Evolutionary conservation across 2,888 invertebrate species (phyloP).

Genomic region (Drosophila yooni): DNA sequence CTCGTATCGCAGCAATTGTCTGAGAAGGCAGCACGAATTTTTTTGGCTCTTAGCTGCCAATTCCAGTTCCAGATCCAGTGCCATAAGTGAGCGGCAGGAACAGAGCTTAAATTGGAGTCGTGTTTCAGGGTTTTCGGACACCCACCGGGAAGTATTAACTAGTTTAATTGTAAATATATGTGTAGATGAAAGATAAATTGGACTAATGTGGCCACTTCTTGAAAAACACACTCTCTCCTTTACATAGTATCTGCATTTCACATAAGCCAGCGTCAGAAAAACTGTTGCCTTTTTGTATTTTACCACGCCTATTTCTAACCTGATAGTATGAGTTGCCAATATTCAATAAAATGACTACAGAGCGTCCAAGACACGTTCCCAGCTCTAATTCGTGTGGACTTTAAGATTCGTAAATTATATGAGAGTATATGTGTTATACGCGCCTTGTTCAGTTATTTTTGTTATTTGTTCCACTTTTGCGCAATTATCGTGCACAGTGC

Average conservation of each 20-base stretch:
- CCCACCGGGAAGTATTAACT: neutral
- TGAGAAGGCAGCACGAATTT: conserved; percentile 43
- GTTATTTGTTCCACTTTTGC: conserved; percentile 56
- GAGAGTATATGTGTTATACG: conserved; percentile 23
- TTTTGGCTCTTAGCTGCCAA: conserved; percentile 18
- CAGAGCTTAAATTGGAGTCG: conserved; percentile 1
- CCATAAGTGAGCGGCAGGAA: conserved; percentile 52
- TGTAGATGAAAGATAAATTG: neutral
- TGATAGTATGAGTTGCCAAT: neutral
- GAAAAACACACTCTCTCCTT: neutral
- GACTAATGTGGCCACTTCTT: neutral
- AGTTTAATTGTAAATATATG: neutral
- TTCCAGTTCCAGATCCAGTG: conserved; percentile 15
- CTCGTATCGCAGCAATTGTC: conserved; percentile 33
- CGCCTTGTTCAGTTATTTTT: conserved; percentile 61
- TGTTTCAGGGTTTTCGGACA: neutral
- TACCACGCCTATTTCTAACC: neutral
- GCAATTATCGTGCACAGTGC: conserved; percentile 67
- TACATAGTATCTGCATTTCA: neutral
- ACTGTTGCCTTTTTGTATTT: neutral
- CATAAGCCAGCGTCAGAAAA: neutral
- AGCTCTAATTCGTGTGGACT: conserved; percentile 5
- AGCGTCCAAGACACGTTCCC: conserved; percentile 3
- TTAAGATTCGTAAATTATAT: neutral
- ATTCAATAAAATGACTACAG: neutral